Base-by-base conservation (phyloP, 1,140 invertebrate genomes). In the Globodera ellingtonae region DNA sequence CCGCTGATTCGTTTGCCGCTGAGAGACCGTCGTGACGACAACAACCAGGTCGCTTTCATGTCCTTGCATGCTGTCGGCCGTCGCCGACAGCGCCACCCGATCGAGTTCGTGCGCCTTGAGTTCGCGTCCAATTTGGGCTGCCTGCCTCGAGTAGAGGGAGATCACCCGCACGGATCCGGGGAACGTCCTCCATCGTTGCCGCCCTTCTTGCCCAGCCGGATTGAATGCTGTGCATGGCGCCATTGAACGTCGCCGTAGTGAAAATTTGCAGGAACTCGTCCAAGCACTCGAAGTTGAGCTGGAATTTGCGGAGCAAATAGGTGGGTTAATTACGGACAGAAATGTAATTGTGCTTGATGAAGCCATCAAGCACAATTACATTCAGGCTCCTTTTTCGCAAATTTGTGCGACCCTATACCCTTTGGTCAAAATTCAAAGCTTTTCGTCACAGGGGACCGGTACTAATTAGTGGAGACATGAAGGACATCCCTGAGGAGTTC, bases 221-320 rank as follows among this genome's bases (percentile, higher is more conserved):
- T 48, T 7, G 24, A 46, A 46, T 72, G 35, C 10, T 72, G 4
- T 48, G 48, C 21, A 24, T 72, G 71, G 71, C 71, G 21, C 71
- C 71, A n/a, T 21, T 56, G 6, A 72, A 72, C 35, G 56, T 72
- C 24, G 71, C 71, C 24, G 71, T 72, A 21, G 10, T 46, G 3
- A 72, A 72, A 56, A 48, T 72, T 24, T 48, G 48, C 9, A 72
- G 56, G 71, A 72, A 46, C 21, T 72, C 24, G 71, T 52, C 10
- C 21, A 72, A 10, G 71, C 71, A 0, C 21, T 72, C 8, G 4
- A 10, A 24, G 71, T 35, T 44, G 8, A 72, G n/a, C 10, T 72
- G 1, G 48, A n/a, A 0, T 72, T 72, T 46, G 71, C 71, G 6
- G 71, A 72, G 46, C 71, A 72, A 10, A 21, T 72, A 3, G 48